Conservation (phyloP, 2,888 invertebrate genomes). For the Lasioglossum pauxillum region DNA sequence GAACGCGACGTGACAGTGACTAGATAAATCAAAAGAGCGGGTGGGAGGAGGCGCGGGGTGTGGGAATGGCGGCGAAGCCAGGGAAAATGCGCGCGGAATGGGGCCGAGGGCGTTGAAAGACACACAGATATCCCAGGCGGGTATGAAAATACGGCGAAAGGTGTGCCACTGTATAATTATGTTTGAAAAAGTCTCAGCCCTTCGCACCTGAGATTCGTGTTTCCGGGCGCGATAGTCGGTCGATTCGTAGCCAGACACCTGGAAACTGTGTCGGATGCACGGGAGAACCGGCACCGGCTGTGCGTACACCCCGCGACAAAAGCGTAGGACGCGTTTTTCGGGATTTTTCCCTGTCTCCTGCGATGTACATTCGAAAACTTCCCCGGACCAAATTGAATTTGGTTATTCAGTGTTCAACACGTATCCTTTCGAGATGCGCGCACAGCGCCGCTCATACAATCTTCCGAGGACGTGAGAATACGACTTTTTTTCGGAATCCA, state of each 20-base stretch:
- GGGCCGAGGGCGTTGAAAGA: conserved; percentile 49
- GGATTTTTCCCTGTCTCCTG: not conserved
- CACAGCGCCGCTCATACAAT: not conserved
- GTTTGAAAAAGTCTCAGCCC: conserved; percentile 17
- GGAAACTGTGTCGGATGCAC: conserved; percentile 12
- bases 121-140: conserved; percentile 22
- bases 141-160: conserved; percentile 20
- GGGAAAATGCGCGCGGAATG: conserved; percentile 45
- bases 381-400: not conserved
- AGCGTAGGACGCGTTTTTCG: not conserved
- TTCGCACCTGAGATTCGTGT: conserved; percentile 13
- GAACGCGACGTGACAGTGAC: conserved; percentile 42
- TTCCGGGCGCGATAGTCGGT: conserved; percentile 12
- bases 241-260: conserved; percentile 14
- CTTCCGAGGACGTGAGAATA: not conserved
- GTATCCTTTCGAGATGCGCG: not conserved
- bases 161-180: conserved; percentile 38
- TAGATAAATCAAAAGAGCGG: conserved; percentile 53
- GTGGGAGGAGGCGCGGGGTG: not conserved
- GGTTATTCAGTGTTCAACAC: not conserved
- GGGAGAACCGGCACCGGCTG: not conserved
- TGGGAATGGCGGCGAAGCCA: not conserved
- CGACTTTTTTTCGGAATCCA: not conserved
- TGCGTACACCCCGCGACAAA: conserved; percentile 2
- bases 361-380: not conserved